Conservation (phyloP, 1,140 invertebrate genomes). For the Drosophila saltans region DNA sequence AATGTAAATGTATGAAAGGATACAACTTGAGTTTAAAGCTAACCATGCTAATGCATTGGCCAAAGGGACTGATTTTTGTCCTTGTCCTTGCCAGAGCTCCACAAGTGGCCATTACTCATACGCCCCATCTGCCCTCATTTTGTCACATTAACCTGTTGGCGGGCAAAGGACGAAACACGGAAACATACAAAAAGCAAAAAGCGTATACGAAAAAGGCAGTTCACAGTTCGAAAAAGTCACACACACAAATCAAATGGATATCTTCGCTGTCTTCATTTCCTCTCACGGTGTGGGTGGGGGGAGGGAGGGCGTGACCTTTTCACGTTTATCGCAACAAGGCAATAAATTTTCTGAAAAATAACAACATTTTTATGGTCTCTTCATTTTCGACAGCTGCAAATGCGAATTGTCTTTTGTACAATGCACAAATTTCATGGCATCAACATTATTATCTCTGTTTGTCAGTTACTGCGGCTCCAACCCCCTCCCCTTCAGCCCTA, state of each 20-base stretch:
- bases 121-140: slow-evolving; percentile 11
- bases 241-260: slow-evolving; percentile 63
- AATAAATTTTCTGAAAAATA: slow-evolving; percentile 67
- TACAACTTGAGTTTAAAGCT: background rate
- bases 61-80: slow-evolving; percentile 2
- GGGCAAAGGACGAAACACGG: slow-evolving; percentile 27
- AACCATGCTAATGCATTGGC: background rate
- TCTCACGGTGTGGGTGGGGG: background rate
- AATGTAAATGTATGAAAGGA: background rate
- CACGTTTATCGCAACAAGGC: slow-evolving; percentile 79
- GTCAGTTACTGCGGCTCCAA: slow-evolving; percentile 28
- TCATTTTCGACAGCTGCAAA: slow-evolving; percentile 61
- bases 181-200: slow-evolving; percentile 1
- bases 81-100: background rate
- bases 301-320: slow-evolving; percentile 57
- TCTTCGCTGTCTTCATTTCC: slow-evolving; percentile 9
- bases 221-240: slow-evolving; percentile 14
- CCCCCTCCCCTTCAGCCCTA: background rate
- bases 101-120: slow-evolving; percentile 43
- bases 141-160: slow-evolving; percentile 72
- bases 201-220: slow-evolving; percentile 10
- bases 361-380: slow-evolving; percentile 68
- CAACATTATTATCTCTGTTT: slow-evolving; percentile 60
- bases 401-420: slow-evolving; percentile 54
- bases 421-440: slow-evolving; percentile 48